Conservation (phyloP, 2,888 invertebrate genomes). For the Stratiomys singularior region DNA sequence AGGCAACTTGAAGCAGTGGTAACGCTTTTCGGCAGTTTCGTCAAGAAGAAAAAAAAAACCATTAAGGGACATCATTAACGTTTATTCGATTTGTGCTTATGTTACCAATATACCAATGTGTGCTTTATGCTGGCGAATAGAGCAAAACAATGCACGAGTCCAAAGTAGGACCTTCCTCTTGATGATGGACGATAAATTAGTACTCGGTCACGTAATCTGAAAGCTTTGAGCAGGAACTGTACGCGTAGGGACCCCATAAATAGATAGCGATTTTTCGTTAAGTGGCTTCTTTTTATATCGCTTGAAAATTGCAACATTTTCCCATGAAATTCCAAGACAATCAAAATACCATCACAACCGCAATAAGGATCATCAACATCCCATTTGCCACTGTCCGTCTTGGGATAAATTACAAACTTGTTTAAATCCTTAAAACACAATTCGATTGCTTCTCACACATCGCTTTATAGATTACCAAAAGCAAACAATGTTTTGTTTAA, state of each 20-base stretch:
- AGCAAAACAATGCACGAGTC: too few species aligned
- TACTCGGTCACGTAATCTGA: too few species aligned
- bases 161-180: too few species aligned
- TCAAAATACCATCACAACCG: neutral
- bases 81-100: conserved; percentile 35
- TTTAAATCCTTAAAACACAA: conserved; percentile 24
- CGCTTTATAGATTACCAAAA: neutral
- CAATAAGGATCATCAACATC: conserved; percentile 1
- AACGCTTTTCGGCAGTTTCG: conserved; percentile 37
- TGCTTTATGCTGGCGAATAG: too few species aligned
- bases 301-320: neutral
- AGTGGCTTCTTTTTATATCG: too few species aligned
- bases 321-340: neutral
- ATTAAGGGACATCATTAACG: conserved; percentile 46
- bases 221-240: too few species aligned
- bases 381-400: neutral
- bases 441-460: conserved; percentile 14
- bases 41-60: conserved; percentile 44
- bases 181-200: too few species aligned
- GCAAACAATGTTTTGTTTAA: neutral
- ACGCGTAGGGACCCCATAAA: too few species aligned
- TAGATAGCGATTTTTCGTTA: too few species aligned
- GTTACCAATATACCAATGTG: neutral
- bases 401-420: neutral
- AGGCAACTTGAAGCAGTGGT: conserved; percentile 19